Evolutionary conservation across 2,888 invertebrate genomes (phyloP), one percentile per base, ranked within the genome.

Genomic region (Neoscelio sp.): DNA sequence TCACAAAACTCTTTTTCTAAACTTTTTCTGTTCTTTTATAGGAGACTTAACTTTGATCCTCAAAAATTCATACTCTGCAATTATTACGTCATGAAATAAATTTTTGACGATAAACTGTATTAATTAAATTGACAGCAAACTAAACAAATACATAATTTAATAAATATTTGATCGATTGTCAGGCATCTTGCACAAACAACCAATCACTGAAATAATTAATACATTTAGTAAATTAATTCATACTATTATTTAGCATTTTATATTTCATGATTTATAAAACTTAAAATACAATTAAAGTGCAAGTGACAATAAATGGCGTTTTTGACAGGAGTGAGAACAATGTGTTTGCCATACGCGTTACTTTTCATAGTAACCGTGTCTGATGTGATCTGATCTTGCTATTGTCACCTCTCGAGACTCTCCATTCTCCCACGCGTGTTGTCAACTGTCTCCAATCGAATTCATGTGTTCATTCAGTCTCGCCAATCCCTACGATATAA

Each of bases 391-490:
- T 64, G 76, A 68, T 77, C 68, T 68, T 48, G 46, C 58, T 56
- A 83, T 85, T 85, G 84, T 85, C 85, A 81, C 80, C 71, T 83
- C 77, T 78, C 62, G 62, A 81, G 82, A 80, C 74, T 80, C 79
- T 80, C 80, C 77, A 84, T 85, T 87, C 89, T 88, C 89, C 89
- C 88, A 89, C 89, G 87, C 87, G 73, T 44, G 78, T 76, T 73
- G 80, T 77, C 80, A 68, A 77, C 80, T 68, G 80, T 80, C 73
- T 78, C 68, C 78, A 73, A 81, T 74, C 77, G 74, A 74, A 64
- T 70, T 80, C 73, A 62, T 80, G 75, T 73, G 60, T 76, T 74
- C 62, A 76, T 74, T 73, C 78, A 79, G 40, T 58, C 40, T 60
- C 50, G 56, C 26, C 60, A 74, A 74, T 68, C 79, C 68, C 73